These are phyloP conservation scores for Beaufortia kweichowensis DNA, from an alignment of 2,113 vertebrate species.

Conservation along the genomic window DNA sequence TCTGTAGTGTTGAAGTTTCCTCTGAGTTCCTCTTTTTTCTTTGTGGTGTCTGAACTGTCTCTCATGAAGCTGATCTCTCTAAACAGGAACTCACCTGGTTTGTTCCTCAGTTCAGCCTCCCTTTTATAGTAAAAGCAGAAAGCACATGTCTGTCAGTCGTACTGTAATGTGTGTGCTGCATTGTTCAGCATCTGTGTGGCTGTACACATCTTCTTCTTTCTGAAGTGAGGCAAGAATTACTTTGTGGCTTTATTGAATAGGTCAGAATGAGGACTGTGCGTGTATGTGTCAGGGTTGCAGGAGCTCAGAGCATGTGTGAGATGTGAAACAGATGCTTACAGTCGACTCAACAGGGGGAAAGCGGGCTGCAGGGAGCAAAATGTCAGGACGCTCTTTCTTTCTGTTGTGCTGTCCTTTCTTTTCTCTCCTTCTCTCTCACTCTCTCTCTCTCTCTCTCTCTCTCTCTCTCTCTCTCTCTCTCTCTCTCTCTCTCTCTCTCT, in stretches of 20 bases:
- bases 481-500: no score
- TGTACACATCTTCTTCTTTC: no score
- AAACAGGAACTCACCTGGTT: not conserved
- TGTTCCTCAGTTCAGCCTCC: not conserved
- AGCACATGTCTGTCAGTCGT: not conserved
- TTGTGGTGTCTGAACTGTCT: not conserved
- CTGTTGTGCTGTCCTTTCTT: not conserved
- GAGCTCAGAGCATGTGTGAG: no score
- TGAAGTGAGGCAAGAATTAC: no score
- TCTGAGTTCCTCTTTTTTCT: not conserved
- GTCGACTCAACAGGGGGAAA: conserved; percentile 13
- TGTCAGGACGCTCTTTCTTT: conserved; percentile 2
- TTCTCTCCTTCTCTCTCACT: not conserved
- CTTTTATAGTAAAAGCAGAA: not conserved
- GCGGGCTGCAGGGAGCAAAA: not conserved
- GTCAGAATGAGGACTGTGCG: no score
- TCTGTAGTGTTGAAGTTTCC: not conserved
- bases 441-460: no score
- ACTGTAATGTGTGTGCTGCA: not conserved
- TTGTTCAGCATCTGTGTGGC: not conserved
- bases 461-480: no score
- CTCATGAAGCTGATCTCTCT: not conserved
- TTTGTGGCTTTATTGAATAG: no score
- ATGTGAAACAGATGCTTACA: no score
- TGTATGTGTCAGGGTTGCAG: no score